phyloP scores from a whole-genome alignment of 1,140 invertebrate genomes.

The Theocolax elegans region DNA sequence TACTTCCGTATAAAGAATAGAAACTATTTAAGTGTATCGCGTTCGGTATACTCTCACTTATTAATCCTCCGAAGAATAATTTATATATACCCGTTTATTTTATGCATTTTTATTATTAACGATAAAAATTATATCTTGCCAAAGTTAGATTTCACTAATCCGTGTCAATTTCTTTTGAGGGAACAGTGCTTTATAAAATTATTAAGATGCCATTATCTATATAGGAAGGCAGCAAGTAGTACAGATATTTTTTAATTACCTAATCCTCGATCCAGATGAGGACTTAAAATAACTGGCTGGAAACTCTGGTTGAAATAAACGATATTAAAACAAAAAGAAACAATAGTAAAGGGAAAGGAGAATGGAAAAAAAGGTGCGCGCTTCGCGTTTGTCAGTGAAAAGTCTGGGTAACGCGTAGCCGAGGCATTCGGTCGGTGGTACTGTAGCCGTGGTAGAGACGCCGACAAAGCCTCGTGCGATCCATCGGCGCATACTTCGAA shows the following conservation, averaged over 20 bases:
- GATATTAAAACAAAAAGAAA: not conserved
- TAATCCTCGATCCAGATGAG: too few species aligned
- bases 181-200: too few species aligned
- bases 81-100: too few species aligned
- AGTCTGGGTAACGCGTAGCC: not conserved
- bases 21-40: not conserved
- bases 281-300: too few species aligned
- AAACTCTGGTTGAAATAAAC: too few species aligned
- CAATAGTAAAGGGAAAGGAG: not conserved
- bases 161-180: too few species aligned
- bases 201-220: too few species aligned
- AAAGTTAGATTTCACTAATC: too few species aligned
- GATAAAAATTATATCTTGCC: too few species aligned
- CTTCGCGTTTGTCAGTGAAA: conserved; percentile 5
- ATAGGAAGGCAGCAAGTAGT: too few species aligned
- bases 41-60: not conserved
- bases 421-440: not conserved
- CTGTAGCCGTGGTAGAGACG: not conserved
- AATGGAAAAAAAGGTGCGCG: not conserved
- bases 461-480: conserved; percentile 17
- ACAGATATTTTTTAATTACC: too few species aligned
- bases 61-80: not conserved
- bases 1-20: conserved; percentile 7
- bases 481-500: conserved; percentile 22
- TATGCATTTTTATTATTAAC: too few species aligned